Conservation (phyloP, 2,888 invertebrate genomes). For the Agrochola macilenta region DNA sequence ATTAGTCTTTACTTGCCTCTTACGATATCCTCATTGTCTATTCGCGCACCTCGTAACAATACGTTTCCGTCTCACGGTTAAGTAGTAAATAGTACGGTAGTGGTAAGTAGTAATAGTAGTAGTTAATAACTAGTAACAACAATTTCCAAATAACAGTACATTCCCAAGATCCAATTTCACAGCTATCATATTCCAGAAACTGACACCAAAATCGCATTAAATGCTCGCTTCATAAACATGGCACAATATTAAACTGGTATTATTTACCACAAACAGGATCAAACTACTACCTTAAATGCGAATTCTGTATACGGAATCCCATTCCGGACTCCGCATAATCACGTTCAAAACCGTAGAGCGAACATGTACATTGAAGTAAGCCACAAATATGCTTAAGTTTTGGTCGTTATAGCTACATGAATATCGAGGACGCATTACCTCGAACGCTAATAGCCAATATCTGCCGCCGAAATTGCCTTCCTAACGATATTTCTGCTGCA, state of each 20-base stretch:
- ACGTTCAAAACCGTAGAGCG: constrained; percentile 53
- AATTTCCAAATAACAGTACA: constrained; percentile 18
- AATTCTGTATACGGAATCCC: constrained; percentile 54
- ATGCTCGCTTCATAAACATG: constrained; percentile 45
- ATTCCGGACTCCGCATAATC: constrained; percentile 59
- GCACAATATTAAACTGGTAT: constrained; percentile 51
- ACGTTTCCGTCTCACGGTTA: neutral
- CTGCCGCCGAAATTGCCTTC: constrained; percentile 89
- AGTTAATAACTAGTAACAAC: constrained; percentile 3
- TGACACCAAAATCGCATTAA: constrained; percentile 47
- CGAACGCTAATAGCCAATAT: constrained; percentile 89
- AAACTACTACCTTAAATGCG: constrained; percentile 54
- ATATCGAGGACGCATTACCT: constrained; percentile 86
- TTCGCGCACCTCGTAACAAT: neutral
- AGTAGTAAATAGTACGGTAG: too few species aligned
- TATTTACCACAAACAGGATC: constrained; percentile 61
- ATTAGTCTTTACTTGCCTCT: neutral
- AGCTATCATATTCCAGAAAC: constrained; percentile 48
- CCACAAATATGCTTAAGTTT: constrained; percentile 82
- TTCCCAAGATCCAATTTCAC: constrained; percentile 33
- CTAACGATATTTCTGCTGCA: constrained; percentile 89
- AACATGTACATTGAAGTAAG: constrained; percentile 70
- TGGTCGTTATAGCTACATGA: constrained; percentile 80
- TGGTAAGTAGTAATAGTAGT: too few species aligned
- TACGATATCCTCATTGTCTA: neutral